Base-by-base conservation (phyloP, 2,113 vertebrate genomes). In the Dromiciops gliroides region DNA sequence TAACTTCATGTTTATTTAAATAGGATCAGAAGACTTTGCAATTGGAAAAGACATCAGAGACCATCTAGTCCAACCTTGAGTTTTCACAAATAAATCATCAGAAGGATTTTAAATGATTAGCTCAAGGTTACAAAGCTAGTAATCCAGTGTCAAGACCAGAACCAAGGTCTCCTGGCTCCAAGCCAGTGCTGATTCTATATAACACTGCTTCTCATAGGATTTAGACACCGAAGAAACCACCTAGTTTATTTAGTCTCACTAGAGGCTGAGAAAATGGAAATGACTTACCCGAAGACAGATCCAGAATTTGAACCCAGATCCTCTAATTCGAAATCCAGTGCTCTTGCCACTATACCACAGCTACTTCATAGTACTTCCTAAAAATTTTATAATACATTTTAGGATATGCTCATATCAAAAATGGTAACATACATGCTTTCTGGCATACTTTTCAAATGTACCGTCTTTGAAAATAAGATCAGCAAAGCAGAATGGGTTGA, bases 331-430 rank as follows among this genome's bases (percentile, higher is more conserved):
- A 44, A 83, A 83, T 83, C 67, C n/a, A 83, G 16, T 44, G 67
- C n/a, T 83, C n/a, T 83, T 44, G 7, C 19, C 67, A 83, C 67
- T 83, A 44, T 44, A 83, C 19, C n/a, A 23, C 67, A 83, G 37
- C 37, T 83, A 83, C 67, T 67, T 67, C n/a, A 83, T 22, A 95
- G 90, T 44, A 89, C 26, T 95, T 96, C 94, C 52, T 94, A 91
- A 97, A 97, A 96, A 28, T 97, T 96, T 75, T 92, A 89, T 90
- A 75, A 95, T n/a, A 56, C 50, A 89, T 92, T 96, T 96, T 95
- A 97, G 51, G 50, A 60, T 94, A 92, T 95, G 10, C n/a, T 94
- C 31, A 93, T 90, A 95, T 48, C 50, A 97, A 0, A 91, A 24
- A 94, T 95, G 90, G 28, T 94, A 93, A 22, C 91, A 0, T 91